Evolutionary conservation across 92 coral and sea anemone genomes (phyloP).

Genomic region (Hydrozoanthus gracilis): DNA sequence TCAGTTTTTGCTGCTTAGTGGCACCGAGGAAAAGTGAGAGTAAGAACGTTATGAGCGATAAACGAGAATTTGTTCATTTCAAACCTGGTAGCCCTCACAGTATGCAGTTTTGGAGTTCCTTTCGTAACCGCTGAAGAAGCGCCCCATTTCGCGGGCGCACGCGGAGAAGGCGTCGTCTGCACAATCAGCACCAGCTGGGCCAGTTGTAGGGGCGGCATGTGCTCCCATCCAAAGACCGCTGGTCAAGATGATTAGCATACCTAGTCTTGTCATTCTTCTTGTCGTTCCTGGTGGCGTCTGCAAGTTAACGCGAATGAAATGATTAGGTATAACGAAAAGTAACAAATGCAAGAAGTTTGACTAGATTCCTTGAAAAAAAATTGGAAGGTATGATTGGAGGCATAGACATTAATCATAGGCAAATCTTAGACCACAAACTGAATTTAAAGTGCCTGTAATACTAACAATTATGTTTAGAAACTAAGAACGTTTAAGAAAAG

Average conservation of each 20-base stretch:
- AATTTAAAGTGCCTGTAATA: no score
- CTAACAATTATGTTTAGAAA: no score
- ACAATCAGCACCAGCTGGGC: neutral
- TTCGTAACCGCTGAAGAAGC: neutral
- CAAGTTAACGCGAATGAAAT: neutral
- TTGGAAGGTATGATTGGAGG: no score
- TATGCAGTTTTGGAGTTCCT: conserved; percentile 6
- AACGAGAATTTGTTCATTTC: neutral
- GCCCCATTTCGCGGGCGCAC: conserved; percentile 38
- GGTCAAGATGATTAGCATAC: conserved; percentile 12
- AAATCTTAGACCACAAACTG: no score
- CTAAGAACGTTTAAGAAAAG: no score
- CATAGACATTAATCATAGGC: no score
- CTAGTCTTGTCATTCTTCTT: neutral
- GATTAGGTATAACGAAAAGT: no score
- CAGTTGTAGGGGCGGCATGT: neutral
- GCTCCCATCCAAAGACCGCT: neutral
- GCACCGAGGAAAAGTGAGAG: neutral
- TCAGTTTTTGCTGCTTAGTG: neutral
- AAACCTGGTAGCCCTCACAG: conserved; percentile 38
- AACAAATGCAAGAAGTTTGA: no score
- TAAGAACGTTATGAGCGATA: neutral
- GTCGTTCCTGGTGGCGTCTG: conserved; percentile 11
- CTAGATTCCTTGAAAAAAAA: no score
- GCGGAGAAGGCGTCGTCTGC: conserved; percentile 9